These are phyloP conservation scores for Drosophila suzukii DNA, from an alignment of 1,140 invertebrate genomes.

Conservation along the genomic window DNA sequence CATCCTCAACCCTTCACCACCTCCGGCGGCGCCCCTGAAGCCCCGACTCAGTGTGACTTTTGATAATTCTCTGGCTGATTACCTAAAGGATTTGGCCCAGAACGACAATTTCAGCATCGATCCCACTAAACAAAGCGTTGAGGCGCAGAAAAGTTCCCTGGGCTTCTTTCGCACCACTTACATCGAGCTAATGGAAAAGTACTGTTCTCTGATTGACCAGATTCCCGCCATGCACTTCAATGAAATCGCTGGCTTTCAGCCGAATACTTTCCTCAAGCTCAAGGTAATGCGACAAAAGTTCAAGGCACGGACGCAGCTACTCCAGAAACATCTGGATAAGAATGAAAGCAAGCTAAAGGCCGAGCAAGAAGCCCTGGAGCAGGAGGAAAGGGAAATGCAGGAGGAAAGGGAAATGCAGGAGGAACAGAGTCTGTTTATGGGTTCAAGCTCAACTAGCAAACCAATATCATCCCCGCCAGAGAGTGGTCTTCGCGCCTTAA, in stretches of 20 bases:
- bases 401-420: slow-evolving; percentile 48
- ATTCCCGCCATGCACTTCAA: slow-evolving; percentile 74
- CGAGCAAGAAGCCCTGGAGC: slow-evolving; percentile 40
- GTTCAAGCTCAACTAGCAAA: not conserved
- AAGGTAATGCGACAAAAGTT: slow-evolving; percentile 80
- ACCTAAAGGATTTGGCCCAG: slow-evolving; percentile 62
- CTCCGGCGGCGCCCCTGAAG: slow-evolving; percentile 13
- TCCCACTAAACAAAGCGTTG: slow-evolving; percentile 47
- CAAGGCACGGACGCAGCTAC: slow-evolving; percentile 70
- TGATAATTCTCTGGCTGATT: slow-evolving; percentile 63
- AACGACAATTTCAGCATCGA: slow-evolving; percentile 66
- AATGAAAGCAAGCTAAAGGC: slow-evolving; percentile 20
- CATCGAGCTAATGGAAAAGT: slow-evolving; percentile 78
- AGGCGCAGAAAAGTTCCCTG: slow-evolving; percentile 33
- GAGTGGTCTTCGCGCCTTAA: slow-evolving; percentile 1
- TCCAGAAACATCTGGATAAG: slow-evolving; percentile 61
- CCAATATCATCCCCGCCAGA: not conserved
- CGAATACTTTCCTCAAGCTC: slow-evolving; percentile 72
- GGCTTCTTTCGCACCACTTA: slow-evolving; percentile 62
- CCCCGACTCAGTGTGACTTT: slow-evolving; percentile 67
- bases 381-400: slow-evolving; percentile 54
- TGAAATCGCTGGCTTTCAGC: slow-evolving; percentile 69
- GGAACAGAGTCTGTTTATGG: slow-evolving; percentile 14
- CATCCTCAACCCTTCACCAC: not conserved
- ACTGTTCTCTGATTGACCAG: slow-evolving; percentile 76